A percentile compares a stretch with the other conserved stretches of the same genome.
phyloP scores from a whole-genome alignment of 1,140 invertebrate species.

The Musca vetustissima region DNA sequence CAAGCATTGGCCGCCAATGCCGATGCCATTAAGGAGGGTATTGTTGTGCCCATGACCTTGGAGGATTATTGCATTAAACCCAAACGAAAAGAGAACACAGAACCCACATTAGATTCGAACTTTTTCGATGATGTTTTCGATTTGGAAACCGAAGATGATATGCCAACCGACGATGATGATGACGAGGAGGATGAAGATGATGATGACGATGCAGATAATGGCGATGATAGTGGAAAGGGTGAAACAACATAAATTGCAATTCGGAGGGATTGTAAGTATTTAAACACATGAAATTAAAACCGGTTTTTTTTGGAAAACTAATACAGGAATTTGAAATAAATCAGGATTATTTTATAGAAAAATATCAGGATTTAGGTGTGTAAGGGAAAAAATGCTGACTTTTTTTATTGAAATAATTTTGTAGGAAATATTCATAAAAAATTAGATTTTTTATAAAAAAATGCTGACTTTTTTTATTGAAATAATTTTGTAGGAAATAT shows the following conservation, averaged over 20 bases:
- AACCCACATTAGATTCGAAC: constrained; percentile 78
- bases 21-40: constrained; percentile 95
- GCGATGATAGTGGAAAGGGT: constrained; percentile 53
- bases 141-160: constrained; percentile 73
- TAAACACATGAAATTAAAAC: too few species aligned
- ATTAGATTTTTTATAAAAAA: too few species aligned
- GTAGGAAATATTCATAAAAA: too few species aligned
- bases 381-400: too few species aligned
- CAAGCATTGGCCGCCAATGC: constrained; percentile 92
- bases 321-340: too few species aligned
- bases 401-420: too few species aligned
- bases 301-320: too few species aligned
- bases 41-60: constrained; percentile 93
- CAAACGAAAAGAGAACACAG: constrained; percentile 75
- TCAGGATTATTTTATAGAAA: too few species aligned
- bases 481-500: too few species aligned
- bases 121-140: constrained; percentile 93
- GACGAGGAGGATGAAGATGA: constrained; percentile 68
- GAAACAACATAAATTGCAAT: constrained; percentile 48
- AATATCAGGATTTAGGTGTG: too few species aligned
- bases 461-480: too few species aligned
- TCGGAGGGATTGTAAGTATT: not conserved
- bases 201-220: constrained; percentile 59
- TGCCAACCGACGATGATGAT: constrained; percentile 79
- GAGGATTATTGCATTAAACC: constrained; percentile 98